These are phyloP conservation scores for Xanthorhoe spadicearia DNA, from an alignment of 2,888 invertebrate species.

Conservation along the genomic window DNA sequence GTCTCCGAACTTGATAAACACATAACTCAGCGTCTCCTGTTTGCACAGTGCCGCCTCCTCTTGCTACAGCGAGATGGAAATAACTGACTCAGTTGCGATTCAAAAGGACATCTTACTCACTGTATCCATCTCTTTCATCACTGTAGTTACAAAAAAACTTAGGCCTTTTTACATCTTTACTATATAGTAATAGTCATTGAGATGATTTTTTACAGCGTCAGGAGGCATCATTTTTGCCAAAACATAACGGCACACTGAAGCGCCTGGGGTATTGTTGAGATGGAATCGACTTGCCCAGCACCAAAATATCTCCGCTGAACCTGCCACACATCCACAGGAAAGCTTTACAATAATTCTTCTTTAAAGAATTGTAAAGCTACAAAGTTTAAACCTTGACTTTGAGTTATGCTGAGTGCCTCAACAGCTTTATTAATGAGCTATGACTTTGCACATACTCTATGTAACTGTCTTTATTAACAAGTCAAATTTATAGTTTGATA, in stretches of 20 bases:
- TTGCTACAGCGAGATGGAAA: conserved; percentile 1
- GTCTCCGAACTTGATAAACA: conserved; percentile 41
- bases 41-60: conserved; percentile 35
- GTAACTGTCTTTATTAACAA: conserved; percentile 29
- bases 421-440: conserved; percentile 1
- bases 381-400: too few species aligned
- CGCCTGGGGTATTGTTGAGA: not conserved
- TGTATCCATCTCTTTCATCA: too few species aligned
- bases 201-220: not conserved
- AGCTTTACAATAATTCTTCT: too few species aligned
- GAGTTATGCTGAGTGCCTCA: not conserved
- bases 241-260: too few species aligned
- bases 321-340: not conserved
- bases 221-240: not conserved
- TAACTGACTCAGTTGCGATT: not conserved
- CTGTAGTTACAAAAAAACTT: too few species aligned
- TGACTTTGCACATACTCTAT: conserved; percentile 5
- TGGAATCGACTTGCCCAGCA: not conserved
- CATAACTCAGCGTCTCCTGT: conserved; percentile 36
- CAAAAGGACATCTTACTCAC: not conserved
- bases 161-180: not conserved
- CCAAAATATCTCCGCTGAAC: not conserved
- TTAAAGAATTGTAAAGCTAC: not conserved
- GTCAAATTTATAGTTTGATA: conserved; percentile 31
- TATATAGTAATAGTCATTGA: too few species aligned